Conservation (phyloP, 2,113 vertebrate species). For the Gavia stellata region DNA sequence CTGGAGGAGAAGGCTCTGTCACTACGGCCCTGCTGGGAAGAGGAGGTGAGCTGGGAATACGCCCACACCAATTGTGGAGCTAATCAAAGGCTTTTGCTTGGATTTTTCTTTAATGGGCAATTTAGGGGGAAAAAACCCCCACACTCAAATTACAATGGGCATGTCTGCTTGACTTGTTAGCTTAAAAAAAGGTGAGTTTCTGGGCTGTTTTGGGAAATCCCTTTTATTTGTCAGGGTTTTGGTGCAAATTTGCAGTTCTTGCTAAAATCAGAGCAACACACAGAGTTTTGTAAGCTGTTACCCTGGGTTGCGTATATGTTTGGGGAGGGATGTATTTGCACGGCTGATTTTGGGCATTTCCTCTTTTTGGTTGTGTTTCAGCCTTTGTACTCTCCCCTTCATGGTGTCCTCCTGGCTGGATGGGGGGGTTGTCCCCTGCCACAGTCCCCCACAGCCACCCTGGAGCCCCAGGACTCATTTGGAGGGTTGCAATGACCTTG, state of each 20-base stretch:
- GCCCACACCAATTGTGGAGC: fast-evolving
- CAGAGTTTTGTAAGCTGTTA: neutral
- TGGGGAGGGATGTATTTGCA: neutral
- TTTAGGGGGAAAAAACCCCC: fast-evolving
- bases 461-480: neutral
- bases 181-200: neutral
- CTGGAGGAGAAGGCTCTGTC: neutral
- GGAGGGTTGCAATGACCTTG: neutral
- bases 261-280: neutral
- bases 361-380: neutral
- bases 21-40: fast-evolving
- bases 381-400: neutral
- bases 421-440: neutral
- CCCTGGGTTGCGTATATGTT: neutral
- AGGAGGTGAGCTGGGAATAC: neutral
- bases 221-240: neutral
- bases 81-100: neutral
- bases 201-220: neutral
- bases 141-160: fast-evolving
- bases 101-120: neutral
- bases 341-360: fast-evolving
- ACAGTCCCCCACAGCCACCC: neutral
- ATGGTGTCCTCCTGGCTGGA: neutral
- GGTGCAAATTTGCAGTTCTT: neutral
- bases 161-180: neutral